Percentiles rank a stretch among this genome's conserved stretches.
Evolutionary conservation across 1,140 invertebrate genomes (phyloP).

Genomic region (Brachionus paranguensis): DNA sequence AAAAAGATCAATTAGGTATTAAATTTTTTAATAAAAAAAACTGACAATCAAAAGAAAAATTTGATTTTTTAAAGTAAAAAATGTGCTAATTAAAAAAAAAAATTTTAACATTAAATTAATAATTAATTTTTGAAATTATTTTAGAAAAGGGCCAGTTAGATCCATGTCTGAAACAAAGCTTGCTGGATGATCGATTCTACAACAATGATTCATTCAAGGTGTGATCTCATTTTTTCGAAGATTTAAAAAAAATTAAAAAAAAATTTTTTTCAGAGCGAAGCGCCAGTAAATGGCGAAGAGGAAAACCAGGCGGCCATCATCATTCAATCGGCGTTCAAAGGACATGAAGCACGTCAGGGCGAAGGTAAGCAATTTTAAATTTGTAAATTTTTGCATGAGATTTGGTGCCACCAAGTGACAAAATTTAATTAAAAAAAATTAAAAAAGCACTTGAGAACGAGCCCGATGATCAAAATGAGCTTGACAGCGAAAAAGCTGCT

Average conservation of each 20-base stretch:
- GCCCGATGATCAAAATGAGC: not conserved
- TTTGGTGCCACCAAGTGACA: not conserved
- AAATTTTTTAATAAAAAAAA: too few relatives aligned
- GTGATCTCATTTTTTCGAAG: not conserved
- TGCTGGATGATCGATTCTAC: constrained; percentile 34
- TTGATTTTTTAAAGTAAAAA: not conserved
- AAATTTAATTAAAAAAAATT: not conserved
- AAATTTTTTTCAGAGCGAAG: not conserved
- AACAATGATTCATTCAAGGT: constrained; percentile 36
- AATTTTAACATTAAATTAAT: not conserved
- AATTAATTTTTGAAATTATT: not conserved
- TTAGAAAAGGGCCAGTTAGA: not conserved
- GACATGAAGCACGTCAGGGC: constrained; percentile 65
- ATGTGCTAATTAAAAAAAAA: not conserved
- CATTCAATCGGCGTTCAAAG: constrained; percentile 68
- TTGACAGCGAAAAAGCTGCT: constrained; percentile 69
- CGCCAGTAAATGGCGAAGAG: constrained; percentile 42
- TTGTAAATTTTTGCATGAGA: not conserved
- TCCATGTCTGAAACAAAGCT: constrained; percentile 5
- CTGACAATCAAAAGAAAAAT: too few relatives aligned
- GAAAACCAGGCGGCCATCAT: constrained; percentile 62
- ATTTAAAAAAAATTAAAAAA: not conserved
- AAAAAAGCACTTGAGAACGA: not conserved
- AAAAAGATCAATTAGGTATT: too few relatives aligned
- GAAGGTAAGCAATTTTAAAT: not conserved